Evolutionary conservation across 35 echinoderm and acorn worm genomes (phyloP).

Genomic region (Stichopus chloronotus): DNA sequence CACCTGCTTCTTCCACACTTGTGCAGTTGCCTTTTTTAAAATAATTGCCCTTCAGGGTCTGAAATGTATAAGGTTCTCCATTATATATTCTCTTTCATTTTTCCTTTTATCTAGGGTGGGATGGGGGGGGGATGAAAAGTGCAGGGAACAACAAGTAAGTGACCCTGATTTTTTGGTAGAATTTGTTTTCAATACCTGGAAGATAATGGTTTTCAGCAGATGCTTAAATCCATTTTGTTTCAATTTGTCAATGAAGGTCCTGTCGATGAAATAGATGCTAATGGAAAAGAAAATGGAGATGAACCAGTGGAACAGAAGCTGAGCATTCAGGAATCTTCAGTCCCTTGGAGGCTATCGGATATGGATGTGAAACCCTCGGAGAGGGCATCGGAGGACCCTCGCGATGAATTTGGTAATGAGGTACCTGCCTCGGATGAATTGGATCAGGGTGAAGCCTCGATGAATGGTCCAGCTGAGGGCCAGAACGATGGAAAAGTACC

Average conservation of each 20-base stretch:
- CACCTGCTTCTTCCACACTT: too few species aligned
- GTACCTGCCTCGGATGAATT: not conserved
- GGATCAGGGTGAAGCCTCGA: not conserved
- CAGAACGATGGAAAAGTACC: not conserved
- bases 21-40: not conserved
- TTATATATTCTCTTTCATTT: too few species aligned
- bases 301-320: conserved; percentile 1
- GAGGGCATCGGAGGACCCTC: conserved; percentile 45
- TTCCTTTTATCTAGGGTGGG: too few species aligned
- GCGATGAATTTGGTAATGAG: conserved; percentile 38
- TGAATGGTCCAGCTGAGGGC: not conserved
- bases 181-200: too few species aligned
- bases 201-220: too few species aligned
- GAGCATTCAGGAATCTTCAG: conserved; percentile 48
- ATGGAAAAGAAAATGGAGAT: not conserved
- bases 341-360: conserved; percentile 12
- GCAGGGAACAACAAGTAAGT: not conserved
- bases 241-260: not conserved
- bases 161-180: too few species aligned
- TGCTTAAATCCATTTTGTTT: too few species aligned
- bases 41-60: not conserved
- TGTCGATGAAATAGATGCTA: conserved; percentile 10
- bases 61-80: too few species aligned
- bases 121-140: not conserved
- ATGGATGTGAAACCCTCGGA: conserved; percentile 31